Percentiles rank a stretch among this genome's conserved stretches.
These are phyloP conservation scores for Anagyrus pseudococci DNA, from an alignment of 2,888 invertebrate species.

Conservation along the genomic window DNA sequence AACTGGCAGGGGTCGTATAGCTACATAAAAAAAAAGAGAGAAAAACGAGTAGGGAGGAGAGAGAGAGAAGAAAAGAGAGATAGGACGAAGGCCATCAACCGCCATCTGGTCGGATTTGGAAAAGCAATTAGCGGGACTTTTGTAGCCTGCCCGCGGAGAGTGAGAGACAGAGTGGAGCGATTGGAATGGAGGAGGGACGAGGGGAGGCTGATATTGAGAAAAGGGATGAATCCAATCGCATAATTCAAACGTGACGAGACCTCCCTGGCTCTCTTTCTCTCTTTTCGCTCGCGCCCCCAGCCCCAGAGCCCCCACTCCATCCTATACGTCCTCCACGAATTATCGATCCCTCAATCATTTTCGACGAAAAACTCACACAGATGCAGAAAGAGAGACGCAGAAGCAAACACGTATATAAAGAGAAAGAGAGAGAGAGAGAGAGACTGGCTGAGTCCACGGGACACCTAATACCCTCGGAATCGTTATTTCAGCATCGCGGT, in stretches of 20 bases:
- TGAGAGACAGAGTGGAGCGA: too few species aligned
- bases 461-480: slow-evolving; percentile 30
- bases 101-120: slow-evolving; percentile 28
- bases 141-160: background rate
- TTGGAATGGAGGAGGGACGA: background rate
- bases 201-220: slow-evolving; percentile 14
- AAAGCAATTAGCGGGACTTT: slow-evolving; percentile 34
- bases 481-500: slow-evolving; percentile 35
- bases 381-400: background rate
- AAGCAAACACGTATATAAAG: too few species aligned
- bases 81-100: slow-evolving; percentile 16
- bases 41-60: too few species aligned
- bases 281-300: background rate
- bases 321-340: too few species aligned
- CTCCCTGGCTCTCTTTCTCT: background rate
- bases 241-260: slow-evolving; percentile 27
- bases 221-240: slow-evolving; percentile 30
- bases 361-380: slow-evolving; percentile 15
- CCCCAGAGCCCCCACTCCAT: too few species aligned
- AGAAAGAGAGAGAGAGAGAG: too few species aligned
- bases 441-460: background rate
- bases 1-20: background rate
- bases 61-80: too few species aligned
- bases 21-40: slow-evolving; percentile 11
- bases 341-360: slow-evolving; percentile 32